Percentiles rank a stretch among this genome's conserved stretches.
These are phyloP conservation scores for Strix uralensis DNA, from an alignment of 2,113 vertebrate genomes.

Conservation along the genomic window DNA sequence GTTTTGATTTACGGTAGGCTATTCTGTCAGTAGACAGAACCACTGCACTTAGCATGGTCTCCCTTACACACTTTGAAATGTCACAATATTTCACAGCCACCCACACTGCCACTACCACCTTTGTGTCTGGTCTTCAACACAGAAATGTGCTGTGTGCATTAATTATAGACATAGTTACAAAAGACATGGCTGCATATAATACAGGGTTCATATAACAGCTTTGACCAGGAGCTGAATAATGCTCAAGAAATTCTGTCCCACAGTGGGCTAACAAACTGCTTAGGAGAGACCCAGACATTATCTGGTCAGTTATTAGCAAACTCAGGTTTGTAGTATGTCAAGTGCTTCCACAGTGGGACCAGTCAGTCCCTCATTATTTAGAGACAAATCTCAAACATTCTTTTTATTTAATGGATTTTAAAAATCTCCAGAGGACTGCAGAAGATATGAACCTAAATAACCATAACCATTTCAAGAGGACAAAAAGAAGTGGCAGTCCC, in stretches of 20 bases:
- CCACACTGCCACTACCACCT: neutral
- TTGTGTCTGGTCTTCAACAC: neutral
- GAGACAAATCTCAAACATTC: neutral
- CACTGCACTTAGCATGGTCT: neutral
- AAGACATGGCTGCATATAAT: neutral
- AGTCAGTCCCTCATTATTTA: neutral
- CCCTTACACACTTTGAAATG: neutral
- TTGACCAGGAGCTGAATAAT: neutral
- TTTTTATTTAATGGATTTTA: neutral
- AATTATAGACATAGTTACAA: neutral
- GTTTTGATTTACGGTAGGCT: neutral
- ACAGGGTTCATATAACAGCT: neutral
- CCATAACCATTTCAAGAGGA: neutral
- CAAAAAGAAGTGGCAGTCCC: neutral
- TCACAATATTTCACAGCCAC: neutral
- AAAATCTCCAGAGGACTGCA: neutral
- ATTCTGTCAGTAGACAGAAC: neutral
- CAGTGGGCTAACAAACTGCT: neutral
- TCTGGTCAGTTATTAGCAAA: neutral
- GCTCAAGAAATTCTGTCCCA: neutral
- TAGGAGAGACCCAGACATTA: neutral
- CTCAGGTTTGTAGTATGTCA: neutral
- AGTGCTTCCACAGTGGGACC: neutral
- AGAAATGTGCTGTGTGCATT: neutral
- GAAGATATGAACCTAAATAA: neutral